phyloP scores from a whole-genome alignment of 2,888 invertebrate genomes.

The Drosophila subquinaria region DNA sequence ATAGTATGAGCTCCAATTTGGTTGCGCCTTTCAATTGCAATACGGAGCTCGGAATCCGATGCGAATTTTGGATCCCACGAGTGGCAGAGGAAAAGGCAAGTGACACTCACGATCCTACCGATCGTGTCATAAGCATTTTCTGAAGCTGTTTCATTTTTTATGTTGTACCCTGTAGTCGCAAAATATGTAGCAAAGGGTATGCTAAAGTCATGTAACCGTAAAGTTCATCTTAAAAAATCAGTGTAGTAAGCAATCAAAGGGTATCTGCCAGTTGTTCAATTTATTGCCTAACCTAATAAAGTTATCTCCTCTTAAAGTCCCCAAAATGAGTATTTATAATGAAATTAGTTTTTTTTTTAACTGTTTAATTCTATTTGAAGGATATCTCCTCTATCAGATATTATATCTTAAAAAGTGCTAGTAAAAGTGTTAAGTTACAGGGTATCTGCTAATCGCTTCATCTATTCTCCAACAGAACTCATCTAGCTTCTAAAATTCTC shows the following conservation, averaged over 20 bases:
- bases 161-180: conserved; percentile 18
- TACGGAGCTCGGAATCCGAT: conserved; percentile 20
- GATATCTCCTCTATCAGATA: no score
- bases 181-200: neutral
- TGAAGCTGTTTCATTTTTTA: conserved; percentile 3
- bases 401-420: no score
- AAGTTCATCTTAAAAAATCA: no score
- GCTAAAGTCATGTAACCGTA: no score
- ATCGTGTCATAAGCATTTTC: conserved; percentile 67
- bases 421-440: neutral
- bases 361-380: no score
- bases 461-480: neutral
- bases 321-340: no score
- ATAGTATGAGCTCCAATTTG: conserved; percentile 18
- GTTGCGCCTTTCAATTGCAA: neutral
- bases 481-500: no score
- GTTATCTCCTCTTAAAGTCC: no score
- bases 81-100: conserved; percentile 25
- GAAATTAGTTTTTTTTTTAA: no score
- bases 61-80: conserved; percentile 51
- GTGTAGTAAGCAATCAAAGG: neutral
- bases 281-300: no score
- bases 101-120: conserved; percentile 56
- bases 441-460: neutral
- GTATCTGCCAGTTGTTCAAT: neutral